These are phyloP conservation scores for Schizothorax lantsangensis DNA, from an alignment of 2,797 vertebrate species.

Conservation along the genomic window DNA sequence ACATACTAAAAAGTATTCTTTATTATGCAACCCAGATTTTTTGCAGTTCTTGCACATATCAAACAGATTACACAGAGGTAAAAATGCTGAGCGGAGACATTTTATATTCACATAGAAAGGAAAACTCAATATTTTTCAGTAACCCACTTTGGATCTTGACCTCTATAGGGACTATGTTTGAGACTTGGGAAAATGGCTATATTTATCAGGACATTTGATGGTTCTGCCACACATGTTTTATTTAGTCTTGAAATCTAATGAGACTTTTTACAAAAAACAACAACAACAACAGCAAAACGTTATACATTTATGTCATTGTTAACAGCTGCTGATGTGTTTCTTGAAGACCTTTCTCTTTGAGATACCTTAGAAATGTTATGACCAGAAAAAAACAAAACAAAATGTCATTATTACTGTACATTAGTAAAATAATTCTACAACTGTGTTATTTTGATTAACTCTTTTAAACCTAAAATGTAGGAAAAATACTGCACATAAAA, in stretches of 20 bases:
- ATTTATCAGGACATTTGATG: neutral
- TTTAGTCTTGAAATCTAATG: neutral
- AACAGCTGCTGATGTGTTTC: neutral
- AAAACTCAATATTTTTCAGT: neutral
- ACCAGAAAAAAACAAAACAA: neutral
- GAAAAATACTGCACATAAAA: neutral
- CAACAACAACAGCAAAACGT: neutral
- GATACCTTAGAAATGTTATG: neutral
- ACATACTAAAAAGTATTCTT: neutral
- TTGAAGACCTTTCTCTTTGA: neutral
- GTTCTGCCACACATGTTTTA: neutral
- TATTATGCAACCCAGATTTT: constrained; percentile 1
- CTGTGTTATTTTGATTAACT: neutral
- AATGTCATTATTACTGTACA: neutral
- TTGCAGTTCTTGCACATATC: neutral
- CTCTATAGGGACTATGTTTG: neutral
- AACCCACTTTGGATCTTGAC: neutral
- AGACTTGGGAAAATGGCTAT: neutral
- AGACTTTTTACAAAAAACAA: neutral
- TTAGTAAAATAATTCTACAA: neutral
- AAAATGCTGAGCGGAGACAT: constrained; percentile 10
- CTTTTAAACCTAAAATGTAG: neutral
- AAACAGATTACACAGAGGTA: neutral
- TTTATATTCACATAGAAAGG: neutral
- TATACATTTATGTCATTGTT: neutral